Percentiles rank a stretch among this genome's conserved stretches.
Conservation (phyloP, 1,140 invertebrate species). For the Leptinotarsa texana region DNA sequence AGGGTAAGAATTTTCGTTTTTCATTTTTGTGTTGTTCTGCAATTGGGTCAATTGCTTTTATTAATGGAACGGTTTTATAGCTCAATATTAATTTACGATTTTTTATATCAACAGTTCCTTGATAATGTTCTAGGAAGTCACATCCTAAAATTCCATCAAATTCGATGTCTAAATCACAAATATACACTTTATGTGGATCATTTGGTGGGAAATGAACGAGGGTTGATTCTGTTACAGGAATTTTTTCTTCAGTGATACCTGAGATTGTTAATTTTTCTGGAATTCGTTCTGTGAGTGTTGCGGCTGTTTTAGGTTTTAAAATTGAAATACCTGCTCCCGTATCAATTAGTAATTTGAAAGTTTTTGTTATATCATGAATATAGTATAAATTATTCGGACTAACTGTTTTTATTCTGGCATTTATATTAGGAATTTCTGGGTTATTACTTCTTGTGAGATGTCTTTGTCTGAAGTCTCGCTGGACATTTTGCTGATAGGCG, state of each 20-base stretch:
- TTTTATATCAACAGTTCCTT: constrained; percentile 23
- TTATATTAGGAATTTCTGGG: neutral
- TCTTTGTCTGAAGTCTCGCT: neutral
- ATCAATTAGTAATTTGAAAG: constrained; percentile 29
- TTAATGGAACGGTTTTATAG: constrained; percentile 20
- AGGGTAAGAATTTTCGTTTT: no score
- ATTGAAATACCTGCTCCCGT: constrained; percentile 29
- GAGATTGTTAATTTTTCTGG: constrained; percentile 22
- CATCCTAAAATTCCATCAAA: constrained; percentile 28
- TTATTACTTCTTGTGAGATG: neutral
- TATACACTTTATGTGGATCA: constrained; percentile 27
- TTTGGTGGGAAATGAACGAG: neutral
- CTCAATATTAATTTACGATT: constrained; percentile 22
- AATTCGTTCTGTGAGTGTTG: no score
- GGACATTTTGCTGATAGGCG: neutral
- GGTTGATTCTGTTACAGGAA: neutral
- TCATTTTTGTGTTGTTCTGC: neutral
- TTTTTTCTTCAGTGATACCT: constrained; percentile 26
- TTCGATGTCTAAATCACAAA: constrained; percentile 28
- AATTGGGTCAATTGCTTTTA: constrained; percentile 4
- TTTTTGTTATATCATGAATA: constrained; percentile 23
- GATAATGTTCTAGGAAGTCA: constrained; percentile 28
- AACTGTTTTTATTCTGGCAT: neutral
- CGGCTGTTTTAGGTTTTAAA: constrained; percentile 28
- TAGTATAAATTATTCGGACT: constrained; percentile 34